A percentile compares a stretch with the other conserved stretches of the same genome.
Evolutionary conservation across 2,888 invertebrate species (phyloP).

Genomic region (Troides helena): DNA sequence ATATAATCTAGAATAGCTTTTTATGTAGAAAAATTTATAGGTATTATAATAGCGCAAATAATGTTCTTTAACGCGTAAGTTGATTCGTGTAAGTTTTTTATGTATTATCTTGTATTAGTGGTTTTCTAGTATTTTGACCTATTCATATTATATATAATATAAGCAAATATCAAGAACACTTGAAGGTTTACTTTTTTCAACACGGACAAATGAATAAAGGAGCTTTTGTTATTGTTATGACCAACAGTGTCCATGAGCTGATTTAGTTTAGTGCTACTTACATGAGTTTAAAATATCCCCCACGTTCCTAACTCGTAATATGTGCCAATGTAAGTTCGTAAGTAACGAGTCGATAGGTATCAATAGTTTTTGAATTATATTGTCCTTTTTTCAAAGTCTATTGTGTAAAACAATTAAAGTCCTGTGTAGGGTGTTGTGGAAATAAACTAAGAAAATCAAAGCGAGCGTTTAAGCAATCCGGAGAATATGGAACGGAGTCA

Average conservation of each 20-base stretch:
- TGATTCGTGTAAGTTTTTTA: too few relatives aligned
- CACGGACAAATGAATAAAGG: constrained; percentile 9
- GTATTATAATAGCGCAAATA: too few relatives aligned
- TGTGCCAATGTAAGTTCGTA: background rate
- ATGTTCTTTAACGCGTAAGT: too few relatives aligned
- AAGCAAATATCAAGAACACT: background rate
- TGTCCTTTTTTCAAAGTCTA: background rate
- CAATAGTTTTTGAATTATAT: background rate
- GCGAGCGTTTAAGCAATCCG: background rate
- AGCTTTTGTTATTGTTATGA: constrained; percentile 4
- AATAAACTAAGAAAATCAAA: background rate
- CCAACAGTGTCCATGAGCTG: constrained; percentile 5
- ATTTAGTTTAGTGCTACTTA: constrained; percentile 7
- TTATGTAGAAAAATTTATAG: too few relatives aligned
- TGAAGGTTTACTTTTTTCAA: constrained; percentile 4
- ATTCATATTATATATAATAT: too few relatives aligned
- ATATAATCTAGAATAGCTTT: too few relatives aligned
- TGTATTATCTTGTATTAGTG: too few relatives aligned
- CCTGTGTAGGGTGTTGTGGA: background rate
- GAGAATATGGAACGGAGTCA: background rate
- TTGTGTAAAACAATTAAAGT: background rate
- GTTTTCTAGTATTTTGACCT: too few relatives aligned
- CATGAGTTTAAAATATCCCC: background rate
- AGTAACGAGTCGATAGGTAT: background rate
- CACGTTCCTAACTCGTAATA: background rate